Conservation (phyloP, 2,113 vertebrate genomes). For the Callochromis pleurospilus region DNA sequence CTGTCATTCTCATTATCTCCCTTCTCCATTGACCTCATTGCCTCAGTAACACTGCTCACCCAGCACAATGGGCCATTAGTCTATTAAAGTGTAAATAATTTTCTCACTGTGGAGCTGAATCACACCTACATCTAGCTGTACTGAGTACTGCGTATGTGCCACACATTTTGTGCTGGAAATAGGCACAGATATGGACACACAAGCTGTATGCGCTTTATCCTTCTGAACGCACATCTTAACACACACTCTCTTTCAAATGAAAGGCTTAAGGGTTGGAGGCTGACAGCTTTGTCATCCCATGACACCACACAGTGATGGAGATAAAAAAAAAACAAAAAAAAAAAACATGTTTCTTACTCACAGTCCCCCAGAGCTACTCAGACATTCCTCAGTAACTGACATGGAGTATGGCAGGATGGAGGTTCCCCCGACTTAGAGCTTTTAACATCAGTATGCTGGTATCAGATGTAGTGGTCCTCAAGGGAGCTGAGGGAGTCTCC, state of each 20-base stretch:
- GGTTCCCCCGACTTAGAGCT: not conserved
- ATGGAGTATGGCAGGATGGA: not conserved
- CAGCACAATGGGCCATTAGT: slow-evolving; percentile 5
- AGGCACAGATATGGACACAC: not conserved
- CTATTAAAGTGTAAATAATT: not conserved
- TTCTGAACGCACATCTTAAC: not conserved
- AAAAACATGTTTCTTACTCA: slow-evolving; percentile 6
- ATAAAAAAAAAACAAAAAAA: slow-evolving; percentile 25
- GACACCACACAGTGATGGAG: not conserved
- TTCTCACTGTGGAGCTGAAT: not conserved
- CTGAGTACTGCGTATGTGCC: not conserved
- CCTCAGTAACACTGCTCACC: not conserved
- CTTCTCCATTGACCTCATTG: slow-evolving; percentile 34
- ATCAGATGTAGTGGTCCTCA: slow-evolving; percentile 3
- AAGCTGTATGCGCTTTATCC: not conserved
- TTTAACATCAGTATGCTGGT: slow-evolving; percentile 21
- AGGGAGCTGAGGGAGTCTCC: not conserved
- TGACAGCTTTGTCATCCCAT: slow-evolving; percentile 15
- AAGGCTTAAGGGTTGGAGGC: not conserved
- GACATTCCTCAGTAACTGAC: not conserved
- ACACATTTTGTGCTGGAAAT: not conserved
- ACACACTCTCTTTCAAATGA: not conserved
- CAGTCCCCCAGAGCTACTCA: not conserved
- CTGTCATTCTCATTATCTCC: slow-evolving; percentile 39
- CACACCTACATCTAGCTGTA: not conserved